Evolutionary conservation across 2,888 invertebrate genomes (phyloP).

Genomic region (Nymphalis urticae): DNA sequence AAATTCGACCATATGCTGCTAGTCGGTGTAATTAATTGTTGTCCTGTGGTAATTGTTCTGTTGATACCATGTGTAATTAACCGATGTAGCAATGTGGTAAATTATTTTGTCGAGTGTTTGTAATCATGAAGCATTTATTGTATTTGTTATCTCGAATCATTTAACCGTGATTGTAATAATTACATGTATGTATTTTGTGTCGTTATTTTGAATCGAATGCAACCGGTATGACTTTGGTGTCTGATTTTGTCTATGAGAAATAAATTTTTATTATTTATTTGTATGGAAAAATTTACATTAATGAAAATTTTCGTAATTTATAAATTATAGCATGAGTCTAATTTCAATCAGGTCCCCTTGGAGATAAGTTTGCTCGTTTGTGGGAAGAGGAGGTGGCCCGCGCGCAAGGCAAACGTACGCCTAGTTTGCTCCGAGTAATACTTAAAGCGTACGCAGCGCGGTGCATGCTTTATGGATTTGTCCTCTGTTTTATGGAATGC

Average conservation of each 20-base stretch:
- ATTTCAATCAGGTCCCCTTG: conserved; percentile 54
- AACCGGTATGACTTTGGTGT: too few species aligned
- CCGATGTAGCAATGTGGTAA: neutral
- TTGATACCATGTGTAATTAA: neutral
- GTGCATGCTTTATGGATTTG: conserved; percentile 81
- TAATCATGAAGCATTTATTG: neutral
- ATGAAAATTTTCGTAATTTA: too few species aligned
- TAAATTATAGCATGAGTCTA: neutral
- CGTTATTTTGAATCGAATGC: too few species aligned
- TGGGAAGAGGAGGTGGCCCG: conserved; percentile 77
- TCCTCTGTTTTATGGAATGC: conserved; percentile 83
- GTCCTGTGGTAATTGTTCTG: neutral
- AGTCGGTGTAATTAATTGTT: too few species aligned
- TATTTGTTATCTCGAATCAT: neutral
- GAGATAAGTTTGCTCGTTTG: conserved; percentile 74
- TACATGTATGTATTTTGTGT: neutral
- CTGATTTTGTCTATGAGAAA: too few species aligned
- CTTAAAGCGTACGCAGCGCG: conserved; percentile 83
- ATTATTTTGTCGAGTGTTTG: neutral
- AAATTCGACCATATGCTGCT: too few species aligned
- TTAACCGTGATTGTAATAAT: neutral
- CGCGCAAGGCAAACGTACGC: conserved; percentile 71
- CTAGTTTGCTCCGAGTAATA: conserved; percentile 80
- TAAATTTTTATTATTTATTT: too few species aligned
- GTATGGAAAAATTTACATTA: too few species aligned